Percentiles rank a stretch among this genome's conserved stretches.
phyloP scores from a whole-genome alignment of 2,113 vertebrate genomes.

The Gila orcuttii region DNA sequence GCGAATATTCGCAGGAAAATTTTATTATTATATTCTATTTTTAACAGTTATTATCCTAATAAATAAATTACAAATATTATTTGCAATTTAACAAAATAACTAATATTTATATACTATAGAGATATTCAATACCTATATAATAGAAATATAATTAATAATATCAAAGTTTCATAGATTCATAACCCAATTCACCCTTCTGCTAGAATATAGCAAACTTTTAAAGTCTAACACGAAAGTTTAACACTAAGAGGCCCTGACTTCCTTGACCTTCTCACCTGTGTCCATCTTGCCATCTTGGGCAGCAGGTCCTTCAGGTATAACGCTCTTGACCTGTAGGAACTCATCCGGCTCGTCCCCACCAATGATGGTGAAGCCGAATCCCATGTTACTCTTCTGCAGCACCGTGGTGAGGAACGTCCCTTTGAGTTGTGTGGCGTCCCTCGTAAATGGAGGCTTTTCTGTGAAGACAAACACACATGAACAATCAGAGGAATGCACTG shows the following conservation, averaged over 20 bases:
- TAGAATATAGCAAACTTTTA: neutral
- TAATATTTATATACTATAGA: no score
- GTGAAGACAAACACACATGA: slow-evolving; percentile 42
- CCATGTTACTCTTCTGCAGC: slow-evolving; percentile 98
- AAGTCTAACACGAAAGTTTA: neutral
- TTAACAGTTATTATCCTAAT: no score
- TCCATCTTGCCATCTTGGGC: slow-evolving; percentile 98
- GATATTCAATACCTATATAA: no score
- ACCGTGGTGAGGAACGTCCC: slow-evolving; percentile 95
- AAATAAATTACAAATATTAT: no score
- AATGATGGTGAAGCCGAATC: slow-evolving; percentile 99
- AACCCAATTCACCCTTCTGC: neutral
- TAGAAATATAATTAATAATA: no score
- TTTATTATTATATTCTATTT: no score
- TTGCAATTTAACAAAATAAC: no score
- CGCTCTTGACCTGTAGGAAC: slow-evolving; percentile 98
- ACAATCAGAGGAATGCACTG: neutral
- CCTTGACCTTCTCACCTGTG: slow-evolving; percentile 81
- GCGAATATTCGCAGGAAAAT: no score
- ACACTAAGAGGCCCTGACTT: neutral
- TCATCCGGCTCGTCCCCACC: slow-evolving; percentile 98
- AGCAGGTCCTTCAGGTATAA: slow-evolving; percentile 96
- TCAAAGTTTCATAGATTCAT: neutral
- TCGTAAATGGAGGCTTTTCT: slow-evolving; percentile 98
- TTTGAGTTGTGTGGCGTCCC: slow-evolving; percentile 96